A percentile compares a stretch with the other conserved stretches of the same genome.
These are phyloP conservation scores for Leptobrachium ailaonicum DNA, from an alignment of 2,113 vertebrate genomes.

Conservation along the genomic window DNA sequence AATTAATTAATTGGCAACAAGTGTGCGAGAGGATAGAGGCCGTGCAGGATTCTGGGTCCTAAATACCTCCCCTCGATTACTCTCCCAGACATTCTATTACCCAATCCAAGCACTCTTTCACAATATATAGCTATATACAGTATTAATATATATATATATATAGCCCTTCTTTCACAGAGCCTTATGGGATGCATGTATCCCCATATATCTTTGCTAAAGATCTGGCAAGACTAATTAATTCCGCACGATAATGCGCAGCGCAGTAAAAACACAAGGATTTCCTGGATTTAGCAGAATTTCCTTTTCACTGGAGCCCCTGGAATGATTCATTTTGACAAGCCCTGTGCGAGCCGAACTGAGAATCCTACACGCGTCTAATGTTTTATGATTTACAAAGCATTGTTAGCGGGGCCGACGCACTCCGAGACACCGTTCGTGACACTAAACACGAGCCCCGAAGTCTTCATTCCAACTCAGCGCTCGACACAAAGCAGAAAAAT, in stretches of 20 bases:
- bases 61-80: too few relatives aligned
- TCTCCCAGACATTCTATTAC: too few relatives aligned
- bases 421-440: neutral
- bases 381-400: neutral
- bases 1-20: too few relatives aligned
- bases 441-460: too few relatives aligned
- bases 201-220: slow-evolving; percentile 10
- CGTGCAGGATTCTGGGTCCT: too few relatives aligned
- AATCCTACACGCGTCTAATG: neutral
- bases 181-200: neutral
- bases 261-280: slow-evolving; percentile 25
- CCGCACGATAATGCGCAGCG: neutral
- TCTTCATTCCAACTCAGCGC: too few relatives aligned
- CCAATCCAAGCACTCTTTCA: too few relatives aligned
- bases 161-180: neutral
- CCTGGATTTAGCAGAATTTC: slow-evolving; percentile 7
- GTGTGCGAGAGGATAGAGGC: too few relatives aligned
- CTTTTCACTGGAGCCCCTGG: neutral
- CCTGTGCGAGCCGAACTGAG: neutral
- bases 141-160: too few relatives aligned
- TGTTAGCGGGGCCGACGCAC: neutral
- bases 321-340: slow-evolving; percentile 23
- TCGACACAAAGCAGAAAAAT: too few relatives aligned
- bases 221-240: slow-evolving; percentile 31
- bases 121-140: too few relatives aligned